Evolutionary conservation across 2,888 invertebrate genomes (phyloP).

Genomic region (Brachynemurus nebulosus): DNA sequence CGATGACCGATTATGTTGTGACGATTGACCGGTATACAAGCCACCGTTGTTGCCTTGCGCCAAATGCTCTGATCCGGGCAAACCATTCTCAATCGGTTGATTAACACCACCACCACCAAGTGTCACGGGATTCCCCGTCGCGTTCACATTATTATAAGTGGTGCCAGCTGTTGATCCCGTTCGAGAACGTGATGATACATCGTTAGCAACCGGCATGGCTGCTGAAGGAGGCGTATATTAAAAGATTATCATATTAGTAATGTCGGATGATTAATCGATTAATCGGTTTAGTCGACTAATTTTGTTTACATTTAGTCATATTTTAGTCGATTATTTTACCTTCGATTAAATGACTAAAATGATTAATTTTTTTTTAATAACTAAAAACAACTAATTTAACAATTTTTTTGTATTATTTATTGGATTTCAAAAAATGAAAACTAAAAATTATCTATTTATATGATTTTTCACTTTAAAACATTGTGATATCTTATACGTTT

Average conservation of each 20-base stretch:
- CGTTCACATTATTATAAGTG: neutral
- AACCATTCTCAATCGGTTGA: conserved; percentile 33
- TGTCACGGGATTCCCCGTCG: conserved; percentile 15
- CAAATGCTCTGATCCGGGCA: conserved; percentile 35
- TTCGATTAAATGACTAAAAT: too few species aligned
- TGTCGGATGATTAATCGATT: too few species aligned
- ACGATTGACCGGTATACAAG: conserved; percentile 26
- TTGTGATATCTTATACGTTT: too few species aligned
- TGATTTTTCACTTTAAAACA: too few species aligned
- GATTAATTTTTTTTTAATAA: too few species aligned
- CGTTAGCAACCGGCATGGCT: conserved; percentile 30
- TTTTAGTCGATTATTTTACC: too few species aligned
- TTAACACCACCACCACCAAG: conserved; percentile 25
- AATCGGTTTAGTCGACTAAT: neutral
- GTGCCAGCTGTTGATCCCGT: conserved; percentile 13
- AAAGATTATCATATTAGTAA: neutral
- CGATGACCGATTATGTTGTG: conserved; percentile 25
- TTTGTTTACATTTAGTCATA: too few species aligned
- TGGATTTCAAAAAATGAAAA: too few species aligned
- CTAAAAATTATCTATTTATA: too few species aligned
- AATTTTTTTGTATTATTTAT: too few species aligned
- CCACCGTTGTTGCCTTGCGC: too few species aligned
- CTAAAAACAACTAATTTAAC: too few species aligned
- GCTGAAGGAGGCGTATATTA: conserved; percentile 35
- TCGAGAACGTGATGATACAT: conserved; percentile 32